phyloP scores from a whole-genome alignment of 2,888 invertebrate species.

The Euzetes globulus region DNA sequence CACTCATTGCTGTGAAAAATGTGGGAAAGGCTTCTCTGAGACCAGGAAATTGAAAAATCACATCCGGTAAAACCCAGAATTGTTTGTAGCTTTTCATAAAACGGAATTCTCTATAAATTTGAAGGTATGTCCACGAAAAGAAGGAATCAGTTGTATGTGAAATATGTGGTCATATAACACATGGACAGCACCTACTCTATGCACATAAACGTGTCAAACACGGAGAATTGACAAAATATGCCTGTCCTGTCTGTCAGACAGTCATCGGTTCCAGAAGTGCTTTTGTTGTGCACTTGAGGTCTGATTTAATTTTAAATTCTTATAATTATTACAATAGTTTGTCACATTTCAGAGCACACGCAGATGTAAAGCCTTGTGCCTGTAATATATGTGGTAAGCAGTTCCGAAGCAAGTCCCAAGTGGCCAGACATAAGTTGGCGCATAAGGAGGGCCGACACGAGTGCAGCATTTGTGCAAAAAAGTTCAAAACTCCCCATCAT shows the following conservation, averaged over 20 bases:
- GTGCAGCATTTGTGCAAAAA: background rate
- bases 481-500: constrained; percentile 5
- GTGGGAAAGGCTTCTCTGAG: background rate
- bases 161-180: constrained; percentile 5
- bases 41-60: background rate
- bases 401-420: background rate
- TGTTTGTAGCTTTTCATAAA: too few species aligned
- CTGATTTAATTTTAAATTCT: background rate
- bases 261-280: background rate
- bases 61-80: too few species aligned
- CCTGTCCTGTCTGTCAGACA: background rate
- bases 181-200: background rate
- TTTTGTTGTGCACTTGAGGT: background rate
- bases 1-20: background rate
- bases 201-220: background rate
- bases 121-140: constrained; percentile 2
- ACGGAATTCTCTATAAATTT: too few species aligned
- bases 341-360: background rate
- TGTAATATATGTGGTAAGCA: background rate
- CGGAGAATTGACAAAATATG: background rate
- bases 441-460: constrained; percentile 3
- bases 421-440: constrained; percentile 2
- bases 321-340: background rate
- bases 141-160: background rate
- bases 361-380: background rate